Conservation (phyloP, 1,140 invertebrate genomes). For the Drosophila novamexicana region DNA sequence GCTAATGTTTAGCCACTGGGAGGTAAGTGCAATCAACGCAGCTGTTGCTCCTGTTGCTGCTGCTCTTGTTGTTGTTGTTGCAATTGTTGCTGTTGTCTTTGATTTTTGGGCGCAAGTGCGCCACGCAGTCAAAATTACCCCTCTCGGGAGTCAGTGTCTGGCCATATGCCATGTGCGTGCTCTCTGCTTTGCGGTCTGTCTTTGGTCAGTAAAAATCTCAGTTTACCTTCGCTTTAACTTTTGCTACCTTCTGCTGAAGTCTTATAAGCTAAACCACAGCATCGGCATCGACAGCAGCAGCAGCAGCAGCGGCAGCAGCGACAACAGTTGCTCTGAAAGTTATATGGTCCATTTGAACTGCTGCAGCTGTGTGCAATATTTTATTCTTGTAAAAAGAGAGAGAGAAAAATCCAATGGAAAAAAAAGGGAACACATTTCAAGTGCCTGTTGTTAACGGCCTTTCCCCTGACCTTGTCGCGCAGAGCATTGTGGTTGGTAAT, state of each 20-base stretch:
- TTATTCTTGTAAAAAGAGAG: slow-evolving; percentile 4
- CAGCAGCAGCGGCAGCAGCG: slow-evolving; percentile 25
- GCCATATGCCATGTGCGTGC: slow-evolving; percentile 70
- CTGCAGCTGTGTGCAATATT: slow-evolving; percentile 70
- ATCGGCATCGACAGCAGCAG: background rate
- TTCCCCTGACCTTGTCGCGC: slow-evolving; percentile 51
- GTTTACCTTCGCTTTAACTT: slow-evolving; percentile 69
- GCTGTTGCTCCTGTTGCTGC: slow-evolving; percentile 16
- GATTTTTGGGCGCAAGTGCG: slow-evolving; percentile 48
- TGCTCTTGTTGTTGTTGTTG: slow-evolving; percentile 1
- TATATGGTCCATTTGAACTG: slow-evolving; percentile 77
- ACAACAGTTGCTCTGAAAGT: slow-evolving; percentile 78
- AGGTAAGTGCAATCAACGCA: slow-evolving; percentile 87
- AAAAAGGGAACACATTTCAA: slow-evolving; percentile 8
- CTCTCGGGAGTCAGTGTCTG: slow-evolving; percentile 17
- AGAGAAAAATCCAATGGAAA: background rate
- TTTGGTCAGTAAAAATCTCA: slow-evolving; percentile 76
- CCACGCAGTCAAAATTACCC: slow-evolving; percentile 33
- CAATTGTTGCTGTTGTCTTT: slow-evolving; percentile 1
- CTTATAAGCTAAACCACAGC: slow-evolving; percentile 77
- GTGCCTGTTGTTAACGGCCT: slow-evolving; percentile 30
- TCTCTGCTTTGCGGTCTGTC: slow-evolving; percentile 41
- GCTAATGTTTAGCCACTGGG: slow-evolving; percentile 98
- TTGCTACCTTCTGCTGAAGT: slow-evolving; percentile 68
- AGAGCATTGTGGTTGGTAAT: background rate